Percentiles rank a stretch among this genome's conserved stretches.
These are phyloP conservation scores for Rhynchotus rufescens DNA, from an alignment of 2,797 vertebrate species.

Conservation along the genomic window DNA sequence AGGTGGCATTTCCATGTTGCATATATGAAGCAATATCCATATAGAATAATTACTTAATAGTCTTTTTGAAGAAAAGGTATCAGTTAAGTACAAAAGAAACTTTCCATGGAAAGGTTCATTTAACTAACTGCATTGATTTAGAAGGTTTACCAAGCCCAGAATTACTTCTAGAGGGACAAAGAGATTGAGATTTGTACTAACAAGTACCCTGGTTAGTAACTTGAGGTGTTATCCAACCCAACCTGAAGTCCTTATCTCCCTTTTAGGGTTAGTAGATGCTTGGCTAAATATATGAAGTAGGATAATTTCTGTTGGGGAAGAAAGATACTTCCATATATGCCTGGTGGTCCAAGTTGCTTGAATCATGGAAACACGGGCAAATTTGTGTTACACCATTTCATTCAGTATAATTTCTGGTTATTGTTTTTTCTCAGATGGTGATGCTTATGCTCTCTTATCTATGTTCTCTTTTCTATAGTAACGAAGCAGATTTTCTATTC, in stretches of 20 bases:
- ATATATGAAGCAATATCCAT: neutral
- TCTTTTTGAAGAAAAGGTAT: neutral
- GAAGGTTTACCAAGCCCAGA: neutral
- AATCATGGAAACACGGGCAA: neutral
- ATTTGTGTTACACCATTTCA: neutral
- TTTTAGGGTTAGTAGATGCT: neutral
- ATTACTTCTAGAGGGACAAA: neutral
- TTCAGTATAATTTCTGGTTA: neutral
- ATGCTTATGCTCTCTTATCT: fast-evolving
- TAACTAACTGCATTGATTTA: neutral
- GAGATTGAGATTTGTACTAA: neutral
- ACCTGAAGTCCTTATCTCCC: neutral
- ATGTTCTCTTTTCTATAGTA: neutral
- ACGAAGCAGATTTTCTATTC: neutral
- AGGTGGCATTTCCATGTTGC: neutral
- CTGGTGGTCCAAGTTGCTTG: neutral
- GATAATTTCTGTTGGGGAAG: neutral
- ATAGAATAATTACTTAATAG: neutral
- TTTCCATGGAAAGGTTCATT: neutral
- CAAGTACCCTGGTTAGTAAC: neutral
- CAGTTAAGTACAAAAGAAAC: neutral
- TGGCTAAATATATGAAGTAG: neutral
- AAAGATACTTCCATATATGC: neutral
- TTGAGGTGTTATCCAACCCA: neutral
- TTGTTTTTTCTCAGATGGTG: neutral